Conservation (phyloP, 64 coral and sea anemone species). For the Cladopsammia gracilis region DNA sequence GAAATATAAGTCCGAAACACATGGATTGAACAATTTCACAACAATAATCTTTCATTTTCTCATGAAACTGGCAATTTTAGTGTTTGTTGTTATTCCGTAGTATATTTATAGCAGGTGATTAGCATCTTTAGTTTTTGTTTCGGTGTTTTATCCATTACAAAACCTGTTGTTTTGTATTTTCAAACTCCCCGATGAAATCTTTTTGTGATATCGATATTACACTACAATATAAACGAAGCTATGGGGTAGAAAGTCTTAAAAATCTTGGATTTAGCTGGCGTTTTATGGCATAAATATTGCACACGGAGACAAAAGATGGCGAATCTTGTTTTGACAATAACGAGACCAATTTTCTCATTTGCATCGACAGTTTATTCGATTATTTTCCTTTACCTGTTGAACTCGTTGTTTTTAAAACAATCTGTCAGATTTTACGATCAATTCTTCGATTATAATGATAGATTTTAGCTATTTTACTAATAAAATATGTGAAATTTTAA, state of each 20-base stretch:
- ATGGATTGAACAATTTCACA: not conserved
- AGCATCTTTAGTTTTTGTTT: slow-evolving; percentile 33
- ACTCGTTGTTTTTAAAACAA: slow-evolving; percentile 1
- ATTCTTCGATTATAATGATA: not conserved
- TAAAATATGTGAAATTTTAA: not conserved
- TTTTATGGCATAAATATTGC: not conserved
- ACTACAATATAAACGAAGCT: not conserved
- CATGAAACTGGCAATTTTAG: not conserved
- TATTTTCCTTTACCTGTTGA: slow-evolving; percentile 22
- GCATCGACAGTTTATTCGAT: not conserved
- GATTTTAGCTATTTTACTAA: not conserved
- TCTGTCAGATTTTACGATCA: not conserved
- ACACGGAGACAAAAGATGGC: not conserved
- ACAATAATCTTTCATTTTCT: not conserved
- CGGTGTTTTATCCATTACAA: not conserved
- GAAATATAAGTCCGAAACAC: not conserved
- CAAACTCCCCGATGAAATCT: slow-evolving; percentile 10
- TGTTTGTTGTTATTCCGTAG: not conserved
- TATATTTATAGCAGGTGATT: slow-evolving; percentile 37
- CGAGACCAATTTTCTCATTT: not conserved
- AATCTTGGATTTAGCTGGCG: not conserved
- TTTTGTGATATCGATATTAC: slow-evolving; percentile 6
- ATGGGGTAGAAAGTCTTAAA: not conserved
- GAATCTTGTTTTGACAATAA: not conserved
- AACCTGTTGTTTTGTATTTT: slow-evolving; percentile 31